Percentiles rank a stretch among this genome's conserved stretches.
Evolutionary conservation across 2,888 invertebrate genomes (phyloP).

Genomic region (Drosophila prolongata): DNA sequence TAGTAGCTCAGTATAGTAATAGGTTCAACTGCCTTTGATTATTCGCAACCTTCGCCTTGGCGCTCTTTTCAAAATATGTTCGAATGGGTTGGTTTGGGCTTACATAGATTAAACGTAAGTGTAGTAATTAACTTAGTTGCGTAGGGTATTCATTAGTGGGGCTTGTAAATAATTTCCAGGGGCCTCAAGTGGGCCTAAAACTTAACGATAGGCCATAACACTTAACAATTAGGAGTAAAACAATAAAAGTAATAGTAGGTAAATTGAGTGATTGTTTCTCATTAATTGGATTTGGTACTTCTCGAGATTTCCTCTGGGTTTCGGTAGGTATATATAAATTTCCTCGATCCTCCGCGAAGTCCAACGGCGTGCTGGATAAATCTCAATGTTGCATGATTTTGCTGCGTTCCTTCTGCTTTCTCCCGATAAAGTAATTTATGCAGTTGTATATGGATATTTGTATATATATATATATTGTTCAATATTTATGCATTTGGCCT

Average conservation of each 20-base stretch:
- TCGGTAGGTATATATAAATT: conserved; percentile 3
- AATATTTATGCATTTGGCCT: conserved; percentile 41
- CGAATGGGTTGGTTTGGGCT: conserved; percentile 23
- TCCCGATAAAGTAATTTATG: conserved; percentile 63
- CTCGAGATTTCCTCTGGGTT: conserved; percentile 11
- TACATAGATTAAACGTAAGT: conserved; percentile 18
- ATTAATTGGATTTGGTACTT: conserved; percentile 73
- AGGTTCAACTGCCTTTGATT: conserved; percentile 42
- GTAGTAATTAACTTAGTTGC: conserved; percentile 64
- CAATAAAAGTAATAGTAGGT: conserved; percentile 65
- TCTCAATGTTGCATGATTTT: conserved; percentile 78
- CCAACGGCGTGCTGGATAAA: conserved; percentile 73
- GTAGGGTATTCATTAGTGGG: conserved; percentile 70
- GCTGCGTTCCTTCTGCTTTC: conserved; percentile 41
- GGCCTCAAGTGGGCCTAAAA: conserved; percentile 58
- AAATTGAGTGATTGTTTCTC: conserved; percentile 79
- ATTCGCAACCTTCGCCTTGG: conserved; percentile 13
- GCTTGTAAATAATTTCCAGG: conserved; percentile 71
- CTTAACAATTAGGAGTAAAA: conserved; percentile 66
- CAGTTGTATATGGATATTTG: conserved; percentile 60
- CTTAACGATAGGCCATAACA: conserved; percentile 78
- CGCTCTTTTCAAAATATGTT: conserved; percentile 14
- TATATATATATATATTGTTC: conserved; percentile 57
- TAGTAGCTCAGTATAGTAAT: conserved; percentile 41
- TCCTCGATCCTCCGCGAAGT: conserved; percentile 12